Evolutionary conservation across 2,797 vertebrate species (phyloP), one percentile per base, ranked within the genome.

Genomic region (Galaxias olidus): DNA sequence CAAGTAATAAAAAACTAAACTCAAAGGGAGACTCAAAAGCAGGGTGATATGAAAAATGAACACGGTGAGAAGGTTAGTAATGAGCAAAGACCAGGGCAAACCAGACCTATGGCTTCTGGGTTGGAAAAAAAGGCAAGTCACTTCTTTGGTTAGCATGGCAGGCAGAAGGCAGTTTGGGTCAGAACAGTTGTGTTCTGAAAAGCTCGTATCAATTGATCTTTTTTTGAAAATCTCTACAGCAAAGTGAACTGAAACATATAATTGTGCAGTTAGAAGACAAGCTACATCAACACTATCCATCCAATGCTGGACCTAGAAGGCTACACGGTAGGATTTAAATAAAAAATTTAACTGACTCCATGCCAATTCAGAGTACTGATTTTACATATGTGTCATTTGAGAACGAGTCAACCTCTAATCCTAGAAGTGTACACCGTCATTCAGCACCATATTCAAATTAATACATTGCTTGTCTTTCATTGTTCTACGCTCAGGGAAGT

Each of bases 91-190:
- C 42, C 19, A 49, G 12, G 30, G 49, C 59, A 49, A 43, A 73
- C 66, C 68, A 49, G 65, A 73, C 77, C 69, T 81, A 90, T 88
- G 88, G 86, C 86, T 87, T 73, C 69, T 81, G 74, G 69, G 73
- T 68, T 68, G 65, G 55, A 68, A 59, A 75, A 59, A 75, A 91
- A 91, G 80, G 81, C 84, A 84, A 87, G 89, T 87, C 80, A 88
- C 89, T 93, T 96, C 95, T 98, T 97, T 97, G 95, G 95, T 95
- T 94, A 90, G 87, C 74, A 83, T 92, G 90, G 90, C 62, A 74
- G 54, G 68, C 66, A 51, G 69, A 74, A 69, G 63, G 62, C 69
- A 74, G 66, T 50, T 63, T 71, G 50, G 65, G 71, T 69, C 14
- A 65, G 65, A 69, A 66, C 61, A 73, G 48, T 48, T 12, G 15